Evolutionary conservation across 92 coral and sea anemone species (phyloP), one percentile per base, ranked within the genome.

Genomic region (Nematostella vectensis): DNA sequence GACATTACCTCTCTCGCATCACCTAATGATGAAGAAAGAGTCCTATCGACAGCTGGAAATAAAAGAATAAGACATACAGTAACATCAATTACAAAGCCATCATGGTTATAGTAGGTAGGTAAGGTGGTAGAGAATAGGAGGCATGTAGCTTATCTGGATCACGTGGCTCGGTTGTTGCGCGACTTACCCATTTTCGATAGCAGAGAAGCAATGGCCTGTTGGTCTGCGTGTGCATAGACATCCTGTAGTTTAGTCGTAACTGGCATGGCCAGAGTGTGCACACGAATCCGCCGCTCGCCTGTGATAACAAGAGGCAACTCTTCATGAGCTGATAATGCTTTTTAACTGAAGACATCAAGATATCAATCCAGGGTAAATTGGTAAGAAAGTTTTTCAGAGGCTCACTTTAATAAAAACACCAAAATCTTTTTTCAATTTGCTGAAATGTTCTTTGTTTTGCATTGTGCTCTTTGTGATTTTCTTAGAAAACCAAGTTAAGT

Each of bases 261-360:
- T 17, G 98, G 98, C 64, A 91, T 62, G 11, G 96, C 98, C 48
- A 91, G 73, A 11, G 94, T 91, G 54, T 91, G 98, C 25, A 91
- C 98, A 31, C 98, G 68, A 50, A 91, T 91, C 23, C 98, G 88
- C 29, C 98, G 72, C 30, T 91, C 98, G 33, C 98, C 98, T 91
- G 57, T 33, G 15, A n/a, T n/a, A n/a, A n/a, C n/a, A n/a, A n/a
- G n/a, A n/a, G n/a, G n/a, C n/a, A n/a, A n/a, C n/a, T n/a, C n/a
- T n/a, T n/a, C 12, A 63, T 52, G 26, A 17, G 54, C 16, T 10
- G 18, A 17, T 0, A 25, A 4, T 1, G 6, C 0, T 3, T 8
- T 0, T 18, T 47, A 27, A 29, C 28, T 40, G 24, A 39, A 16
- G 16, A 3, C 27, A 3, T 23, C 20, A 23, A 8, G 2, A 3